These are phyloP conservation scores for Rhinatrema bivittatum DNA, from an alignment of 2,797 vertebrate species.

Conservation along the genomic window DNA sequence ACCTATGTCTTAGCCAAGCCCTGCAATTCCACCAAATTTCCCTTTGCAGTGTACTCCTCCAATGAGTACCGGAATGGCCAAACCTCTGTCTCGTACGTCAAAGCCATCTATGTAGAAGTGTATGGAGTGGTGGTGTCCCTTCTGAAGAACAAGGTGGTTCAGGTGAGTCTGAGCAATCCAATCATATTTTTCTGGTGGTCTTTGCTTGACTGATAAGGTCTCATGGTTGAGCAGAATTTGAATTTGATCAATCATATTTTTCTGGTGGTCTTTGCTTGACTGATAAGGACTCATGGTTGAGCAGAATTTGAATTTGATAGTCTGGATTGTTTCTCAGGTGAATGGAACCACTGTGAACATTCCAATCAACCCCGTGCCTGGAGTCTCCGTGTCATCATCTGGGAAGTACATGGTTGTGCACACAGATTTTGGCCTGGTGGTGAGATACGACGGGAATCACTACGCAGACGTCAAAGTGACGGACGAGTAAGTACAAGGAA, in stretches of 20 bases:
- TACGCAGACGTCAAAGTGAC: constrained; percentile 63
- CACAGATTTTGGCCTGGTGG: constrained; percentile 57
- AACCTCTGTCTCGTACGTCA: constrained; percentile 48
- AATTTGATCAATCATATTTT: too few species aligned
- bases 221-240: too few species aligned
- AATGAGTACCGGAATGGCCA: constrained; percentile 58
- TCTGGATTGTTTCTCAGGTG: too few species aligned
- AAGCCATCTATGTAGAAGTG: constrained; percentile 59
- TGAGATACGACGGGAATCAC: constrained; percentile 64
- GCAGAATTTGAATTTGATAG: too few species aligned
- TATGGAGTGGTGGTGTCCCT: constrained; percentile 55
- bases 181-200: too few species aligned
- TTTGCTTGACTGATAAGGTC: too few species aligned
- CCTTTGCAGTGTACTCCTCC: constrained; percentile 54
- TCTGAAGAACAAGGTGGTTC: constrained; percentile 56
- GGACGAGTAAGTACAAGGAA: constrained; percentile 64
- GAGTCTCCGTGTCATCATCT: constrained; percentile 52
- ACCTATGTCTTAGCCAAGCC: too few species aligned
- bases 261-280: too few species aligned
- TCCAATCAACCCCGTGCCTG: constrained; percentile 37
- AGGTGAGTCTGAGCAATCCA: too few species aligned
- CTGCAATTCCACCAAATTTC: constrained; percentile 46
- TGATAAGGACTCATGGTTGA: too few species aligned
- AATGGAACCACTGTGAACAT: constrained; percentile 55
- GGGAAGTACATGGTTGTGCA: constrained; percentile 56